These are phyloP conservation scores for Limonius californicus DNA, from an alignment of 1,140 invertebrate species.

Conservation along the genomic window DNA sequence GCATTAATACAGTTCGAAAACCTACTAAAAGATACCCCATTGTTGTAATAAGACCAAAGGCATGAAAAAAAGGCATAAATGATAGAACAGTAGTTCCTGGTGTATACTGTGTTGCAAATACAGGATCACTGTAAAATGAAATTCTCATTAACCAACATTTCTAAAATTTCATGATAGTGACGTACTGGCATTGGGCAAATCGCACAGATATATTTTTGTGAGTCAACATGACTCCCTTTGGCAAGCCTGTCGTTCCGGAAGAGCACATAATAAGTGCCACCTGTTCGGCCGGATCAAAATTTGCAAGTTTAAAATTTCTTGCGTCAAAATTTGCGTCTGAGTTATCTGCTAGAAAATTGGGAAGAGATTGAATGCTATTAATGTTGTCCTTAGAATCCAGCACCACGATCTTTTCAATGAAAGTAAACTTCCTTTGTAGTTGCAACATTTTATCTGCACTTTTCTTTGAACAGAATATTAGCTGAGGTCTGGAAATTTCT, in stretches of 20 bases:
- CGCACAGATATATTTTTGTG: constrained; percentile 50
- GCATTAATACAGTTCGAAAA: constrained; percentile 35
- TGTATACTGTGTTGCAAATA: not conserved
- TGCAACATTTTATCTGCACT: constrained; percentile 28
- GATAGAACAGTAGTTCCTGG: not conserved
- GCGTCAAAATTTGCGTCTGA: not conserved
- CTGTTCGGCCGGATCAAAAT: constrained; percentile 29
- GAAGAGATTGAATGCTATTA: not conserved
- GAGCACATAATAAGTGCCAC: constrained; percentile 49
- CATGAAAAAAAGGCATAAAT: not conserved
- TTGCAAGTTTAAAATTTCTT: constrained; percentile 19
- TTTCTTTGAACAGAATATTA: constrained; percentile 45
- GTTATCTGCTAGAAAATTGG: not conserved
- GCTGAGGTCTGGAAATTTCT: constrained; percentile 51
- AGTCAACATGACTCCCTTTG: constrained; percentile 74
- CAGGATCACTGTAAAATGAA: not conserved
- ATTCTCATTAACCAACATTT: not conserved
- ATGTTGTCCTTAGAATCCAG: constrained; percentile 19
- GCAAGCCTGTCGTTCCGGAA: constrained; percentile 69
- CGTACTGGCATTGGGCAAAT: not conserved
- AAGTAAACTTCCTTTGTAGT: constrained; percentile 25
- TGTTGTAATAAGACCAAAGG: not conserved
- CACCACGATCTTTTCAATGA: constrained; percentile 31
- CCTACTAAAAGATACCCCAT: constrained; percentile 8
- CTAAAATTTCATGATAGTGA: not conserved